A percentile compares a stretch with the other conserved stretches of the same genome.
These are phyloP conservation scores for Eudyptes chrysolophus DNA, from an alignment of 2,113 vertebrate species.

Conservation along the genomic window DNA sequence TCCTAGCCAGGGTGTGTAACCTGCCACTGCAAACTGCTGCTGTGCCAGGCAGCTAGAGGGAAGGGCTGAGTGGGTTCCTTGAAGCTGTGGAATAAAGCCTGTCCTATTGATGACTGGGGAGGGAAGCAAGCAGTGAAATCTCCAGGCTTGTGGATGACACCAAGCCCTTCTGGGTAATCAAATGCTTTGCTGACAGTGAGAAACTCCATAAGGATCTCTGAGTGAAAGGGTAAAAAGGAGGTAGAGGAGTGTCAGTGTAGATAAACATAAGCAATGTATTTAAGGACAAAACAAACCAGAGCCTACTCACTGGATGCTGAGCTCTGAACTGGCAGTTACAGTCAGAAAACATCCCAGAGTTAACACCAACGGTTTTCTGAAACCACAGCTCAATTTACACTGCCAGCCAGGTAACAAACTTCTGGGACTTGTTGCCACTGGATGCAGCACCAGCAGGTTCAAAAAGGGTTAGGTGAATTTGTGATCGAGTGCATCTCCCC, in stretches of 20 bases:
- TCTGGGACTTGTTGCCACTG: background rate
- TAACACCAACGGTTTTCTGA: background rate
- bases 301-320: background rate
- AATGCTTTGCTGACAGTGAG: background rate
- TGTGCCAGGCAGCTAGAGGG: background rate
- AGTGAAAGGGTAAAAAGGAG: background rate
- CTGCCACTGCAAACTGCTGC: background rate
- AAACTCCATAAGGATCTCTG: background rate
- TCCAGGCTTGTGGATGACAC: background rate
- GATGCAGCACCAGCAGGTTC: background rate
- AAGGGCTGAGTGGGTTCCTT: background rate
- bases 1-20: background rate
- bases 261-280: background rate
- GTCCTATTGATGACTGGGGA: background rate
- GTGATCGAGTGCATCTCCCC: background rate
- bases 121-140: background rate
- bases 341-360: background rate
- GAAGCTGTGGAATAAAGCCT: background rate
- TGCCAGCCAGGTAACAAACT: background rate
- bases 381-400: background rate
- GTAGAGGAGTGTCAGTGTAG: background rate
- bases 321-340: background rate
- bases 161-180: background rate
- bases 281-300: background rate
- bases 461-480: background rate